Base-by-base conservation (phyloP, 2,113 vertebrate genomes). In the Paramisgurnus dabryanus region DNA sequence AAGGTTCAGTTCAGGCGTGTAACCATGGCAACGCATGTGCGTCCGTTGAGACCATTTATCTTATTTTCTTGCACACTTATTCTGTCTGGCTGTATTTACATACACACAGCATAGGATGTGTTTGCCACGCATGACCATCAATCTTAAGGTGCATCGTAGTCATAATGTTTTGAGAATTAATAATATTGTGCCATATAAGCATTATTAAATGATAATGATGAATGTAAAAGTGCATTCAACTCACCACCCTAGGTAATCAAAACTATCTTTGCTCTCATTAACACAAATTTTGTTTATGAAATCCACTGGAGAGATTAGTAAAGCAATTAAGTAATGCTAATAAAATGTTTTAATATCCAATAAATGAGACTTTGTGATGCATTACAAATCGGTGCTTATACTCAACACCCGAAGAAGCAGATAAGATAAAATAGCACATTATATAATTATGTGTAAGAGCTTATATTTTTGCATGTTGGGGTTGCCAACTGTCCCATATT, bases 291-390 rank as follows among this genome's bases (percentile, higher is more conserved):
- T 17, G 49, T 55, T 71, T 55, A 17, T 53, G n/a, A 8, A 58
- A 18, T 6, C 55, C 3, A 18, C 17, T 58, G 13, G 18, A 6
- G 27, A 27, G 15, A 40, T 71, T 18, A 58, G 3, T 7, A 18
- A 70, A 34, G 13, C 67, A 70, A 55, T 71, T 39, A 71, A n/a
- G 53, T 9, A n/a, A 71, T 13, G 45, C 18, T 50, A 15, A 50
- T 69, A 69, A 50, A 34, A 12, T 50, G 27, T 45, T 18, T 15
- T 13, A 34, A 69, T 50, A 53, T 12, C 9, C 4, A 12, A 12
- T 50, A 50, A 50, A 50, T 50, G 11, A 50, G 49, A 50, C 49
- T 68, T 68, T 68, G 45, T 68, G 67, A 10, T 68, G n/a, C 45
- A 68, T 27, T 49, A 49, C n/a, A 49, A 27, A 68, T 68, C 18